These are phyloP conservation scores for Amblyraja radiata DNA, from an alignment of 2,797 vertebrate species.

Conservation along the genomic window DNA sequence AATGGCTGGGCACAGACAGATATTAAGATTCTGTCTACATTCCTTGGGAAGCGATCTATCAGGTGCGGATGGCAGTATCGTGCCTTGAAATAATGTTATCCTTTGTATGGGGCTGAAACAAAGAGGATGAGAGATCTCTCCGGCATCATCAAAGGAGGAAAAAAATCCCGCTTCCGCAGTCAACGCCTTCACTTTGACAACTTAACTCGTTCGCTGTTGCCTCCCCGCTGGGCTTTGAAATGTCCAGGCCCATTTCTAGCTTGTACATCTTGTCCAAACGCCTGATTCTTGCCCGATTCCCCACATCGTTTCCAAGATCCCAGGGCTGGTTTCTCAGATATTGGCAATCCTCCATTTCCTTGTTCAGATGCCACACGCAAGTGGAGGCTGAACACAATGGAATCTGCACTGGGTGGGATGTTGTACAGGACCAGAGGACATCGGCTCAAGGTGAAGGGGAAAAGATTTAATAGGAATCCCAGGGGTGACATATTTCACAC, in stretches of 20 bases:
- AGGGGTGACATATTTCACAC: too few relatives aligned
- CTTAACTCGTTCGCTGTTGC: not conserved
- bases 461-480: too few relatives aligned
- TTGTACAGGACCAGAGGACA: not conserved
- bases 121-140: not conserved
- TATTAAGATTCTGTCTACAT: not conserved
- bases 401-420: not conserved
- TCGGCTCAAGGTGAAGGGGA: too few relatives aligned
- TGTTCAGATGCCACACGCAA: not conserved
- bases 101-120: not conserved
- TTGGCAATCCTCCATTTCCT: not conserved
- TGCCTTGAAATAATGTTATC: slow-evolving; percentile 13
- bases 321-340: not conserved
- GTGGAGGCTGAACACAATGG: not conserved
- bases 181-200: not conserved
- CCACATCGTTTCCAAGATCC: not conserved
- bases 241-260: not conserved
- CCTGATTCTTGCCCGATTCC: not conserved
- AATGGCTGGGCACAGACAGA: not conserved
- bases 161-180: not conserved
- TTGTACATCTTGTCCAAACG: not conserved
- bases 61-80: not conserved
- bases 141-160: not conserved
- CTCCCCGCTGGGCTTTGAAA: not conserved
- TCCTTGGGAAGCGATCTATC: not conserved